Evolutionary conservation across 2,113 vertebrate genomes (phyloP), one percentile per base, ranked within the genome.

Genomic region (Lota lota): DNA sequence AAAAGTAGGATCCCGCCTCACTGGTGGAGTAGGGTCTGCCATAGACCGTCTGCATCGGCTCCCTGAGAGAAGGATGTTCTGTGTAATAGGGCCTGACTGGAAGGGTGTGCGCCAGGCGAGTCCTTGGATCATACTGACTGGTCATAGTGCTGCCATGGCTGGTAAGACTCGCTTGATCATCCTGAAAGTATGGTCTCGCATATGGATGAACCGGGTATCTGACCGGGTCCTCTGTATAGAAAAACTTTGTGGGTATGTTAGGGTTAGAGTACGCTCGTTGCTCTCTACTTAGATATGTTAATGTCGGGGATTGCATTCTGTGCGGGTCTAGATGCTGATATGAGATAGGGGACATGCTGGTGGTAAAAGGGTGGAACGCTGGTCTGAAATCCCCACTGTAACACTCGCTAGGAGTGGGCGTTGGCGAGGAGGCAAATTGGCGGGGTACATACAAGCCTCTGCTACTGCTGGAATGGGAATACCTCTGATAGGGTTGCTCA

Each of bases 361-460:
- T 89, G 61, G 88, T 79, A 70, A 88, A 91, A 61, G 88, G 85
- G 78, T 47, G 40, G 40, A 90, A 92, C 61, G 92, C 83, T 57
- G 91, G 91, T 8, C 94, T 89, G 65, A 93, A 93, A 0, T 97
- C 95, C 19, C 89, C 90, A 11, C 94, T 94, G 85, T 95, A 96
- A 47, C 93, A 94, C 70, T 97, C 95, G 0, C 94, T 95, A 47
- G 95, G 95, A 1, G 95, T 97, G 21, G 95, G 94, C 0, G 95
- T 97, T 79, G 94, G 94, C 22, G 94, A 94, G 2, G 90, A 69
- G 8, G 89, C 81, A 0, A 78, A 70, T 61, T 93, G 94, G 20
- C 92, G 91, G 0, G 95, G 96, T 75, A 95, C 92, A 0, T 92
- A 92, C 80, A 95, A 88, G 79, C 93, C 92, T 65, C 93, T 90